A percentile compares a stretch with the other conserved stretches of the same genome.
Conservation (phyloP, 2,888 invertebrate species). For the Himalopsyche kuldschensis region DNA sequence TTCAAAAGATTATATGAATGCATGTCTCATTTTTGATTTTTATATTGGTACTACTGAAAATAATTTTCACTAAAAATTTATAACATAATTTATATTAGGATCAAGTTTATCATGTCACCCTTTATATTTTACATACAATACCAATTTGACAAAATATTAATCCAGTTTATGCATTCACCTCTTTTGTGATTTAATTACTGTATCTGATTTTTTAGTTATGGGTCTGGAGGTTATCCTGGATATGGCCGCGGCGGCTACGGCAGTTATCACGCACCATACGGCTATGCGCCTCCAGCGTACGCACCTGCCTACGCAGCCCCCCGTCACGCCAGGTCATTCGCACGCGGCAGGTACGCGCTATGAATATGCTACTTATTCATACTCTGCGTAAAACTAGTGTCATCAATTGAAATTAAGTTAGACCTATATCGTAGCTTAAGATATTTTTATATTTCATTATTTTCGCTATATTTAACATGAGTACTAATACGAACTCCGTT, state of each 20-base stretch:
- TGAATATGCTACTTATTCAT: constrained; percentile 18
- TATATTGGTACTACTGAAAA: no score
- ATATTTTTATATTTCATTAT: not conserved
- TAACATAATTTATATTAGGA: no score
- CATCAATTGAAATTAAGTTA: constrained; percentile 11
- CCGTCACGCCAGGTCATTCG: constrained; percentile 33
- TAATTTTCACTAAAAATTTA: no score
- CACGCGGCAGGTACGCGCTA: constrained; percentile 37
- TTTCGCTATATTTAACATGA: not conserved
- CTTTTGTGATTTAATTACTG: constrained; percentile 10
- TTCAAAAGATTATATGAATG: not conserved
- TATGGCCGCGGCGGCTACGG: constrained; percentile 47
- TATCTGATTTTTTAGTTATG: constrained; percentile 18
- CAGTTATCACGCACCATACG: constrained; percentile 43
- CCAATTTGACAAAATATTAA: no score
- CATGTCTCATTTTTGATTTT: not conserved
- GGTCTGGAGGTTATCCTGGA: constrained; percentile 38
- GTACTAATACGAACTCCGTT: not conserved
- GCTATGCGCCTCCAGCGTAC: constrained; percentile 33
- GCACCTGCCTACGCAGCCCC: constrained; percentile 30
- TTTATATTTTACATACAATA: no score
- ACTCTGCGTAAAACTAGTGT: constrained; percentile 26
- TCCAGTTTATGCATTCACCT: not conserved
- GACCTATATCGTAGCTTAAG: not conserved
- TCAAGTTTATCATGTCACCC: no score